Base-by-base conservation (phyloP, 1,140 invertebrate species). In the Teleopsis dalmanni region DNA sequence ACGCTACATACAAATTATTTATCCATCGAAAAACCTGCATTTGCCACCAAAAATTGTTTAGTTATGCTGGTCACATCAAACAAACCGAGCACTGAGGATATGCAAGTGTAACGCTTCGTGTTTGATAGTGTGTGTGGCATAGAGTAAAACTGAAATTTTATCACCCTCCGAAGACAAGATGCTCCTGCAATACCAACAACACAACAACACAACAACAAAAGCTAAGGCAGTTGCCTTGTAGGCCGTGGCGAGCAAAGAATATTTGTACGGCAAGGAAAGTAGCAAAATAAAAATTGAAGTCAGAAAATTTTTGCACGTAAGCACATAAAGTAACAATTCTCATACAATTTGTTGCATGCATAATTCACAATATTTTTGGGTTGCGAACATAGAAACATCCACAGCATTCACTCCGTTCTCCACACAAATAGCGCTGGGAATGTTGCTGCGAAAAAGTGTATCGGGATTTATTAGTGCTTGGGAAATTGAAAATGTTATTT, bases 261-360 rank as follows among this genome's bases (percentile, higher is more conserved):
- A 37, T 11, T 16, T 37, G 35, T 37, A 26, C 52, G 57, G 52
- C 54, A 53, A 56, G 54, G 51, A 18, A 46, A 5, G 27, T 11
- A 35, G n/a, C 34, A 35, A 35, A 8, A 35, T n/a, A 35, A 35
- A 54, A 57, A n/a, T n/a, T n/a, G n/a, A n/a, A n/a, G n/a, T n/a
- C n/a, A n/a, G n/a, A n/a, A 29, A 19, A 31, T 29, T 43, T 43
- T 43, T 35, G 44, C 33, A 46, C 44, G 44, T 46, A 26, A n/a
- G 18, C 13, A 35, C 31, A 25, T 46, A 46, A 46, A 58, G 58
- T 62, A 65, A 63, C 62, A 60, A 60, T 65, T 65, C 31, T 65
- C 62, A 65, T 65, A 65, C 62, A 65, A 65, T 65, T 65, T 62
- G 58, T 62, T 65, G 60, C 62, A 65, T 65, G 62, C 62, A 65